phyloP scores from a whole-genome alignment of 2,797 vertebrate genomes.

The Eurystomus glaucurus region DNA sequence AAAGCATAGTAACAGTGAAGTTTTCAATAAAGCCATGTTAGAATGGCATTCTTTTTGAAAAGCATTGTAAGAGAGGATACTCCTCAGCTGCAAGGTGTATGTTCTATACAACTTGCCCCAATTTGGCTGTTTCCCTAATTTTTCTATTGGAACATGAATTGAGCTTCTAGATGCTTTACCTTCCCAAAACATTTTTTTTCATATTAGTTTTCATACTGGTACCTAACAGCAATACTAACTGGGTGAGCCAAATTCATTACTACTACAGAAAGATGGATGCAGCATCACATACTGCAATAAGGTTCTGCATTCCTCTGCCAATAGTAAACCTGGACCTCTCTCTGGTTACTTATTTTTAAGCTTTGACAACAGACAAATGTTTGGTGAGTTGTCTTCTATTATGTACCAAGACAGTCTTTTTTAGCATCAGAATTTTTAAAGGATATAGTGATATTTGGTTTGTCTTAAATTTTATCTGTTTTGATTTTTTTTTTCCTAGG shows the following conservation, averaged over 20 bases:
- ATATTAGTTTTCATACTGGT: not conserved
- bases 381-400: not conserved
- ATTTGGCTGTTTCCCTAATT: not conserved
- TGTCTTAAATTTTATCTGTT: not conserved
- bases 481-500: not conserved
- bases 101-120: not conserved
- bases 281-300: not conserved
- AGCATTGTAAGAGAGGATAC: not conserved
- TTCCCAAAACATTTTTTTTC: not conserved
- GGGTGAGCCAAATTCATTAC: not conserved
- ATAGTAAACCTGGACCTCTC: not conserved
- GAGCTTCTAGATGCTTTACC: not conserved
- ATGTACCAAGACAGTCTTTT: not conserved
- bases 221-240: not conserved
- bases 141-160: not conserved
- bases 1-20: not conserved
- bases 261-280: not conserved
- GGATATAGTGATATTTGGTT: not conserved
- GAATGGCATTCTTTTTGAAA: not conserved
- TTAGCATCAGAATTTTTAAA: not conserved
- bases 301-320: not conserved
- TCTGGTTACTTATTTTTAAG: not conserved
- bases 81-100: not conserved
- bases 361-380: not conserved
- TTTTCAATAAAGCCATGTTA: not conserved